Evolutionary conservation across 1,140 invertebrate species (phyloP).

Genomic region (Leptopilina clavipes): DNA sequence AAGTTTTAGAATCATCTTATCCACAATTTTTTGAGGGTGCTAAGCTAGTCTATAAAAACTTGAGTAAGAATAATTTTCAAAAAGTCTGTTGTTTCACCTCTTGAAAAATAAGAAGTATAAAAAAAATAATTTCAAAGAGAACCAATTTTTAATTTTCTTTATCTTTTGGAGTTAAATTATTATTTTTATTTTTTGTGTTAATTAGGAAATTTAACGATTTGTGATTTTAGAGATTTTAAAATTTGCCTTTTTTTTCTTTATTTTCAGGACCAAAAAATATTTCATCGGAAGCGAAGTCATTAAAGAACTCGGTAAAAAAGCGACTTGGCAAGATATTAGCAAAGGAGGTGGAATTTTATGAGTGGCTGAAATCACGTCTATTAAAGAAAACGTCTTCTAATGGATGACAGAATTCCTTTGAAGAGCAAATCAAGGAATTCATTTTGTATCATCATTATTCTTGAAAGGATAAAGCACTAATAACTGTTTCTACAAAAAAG

Average conservation of each 20-base stretch:
- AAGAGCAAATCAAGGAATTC: conserved; percentile 11
- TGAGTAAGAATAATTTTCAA: conserved; percentile 73
- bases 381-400: conserved; percentile 65
- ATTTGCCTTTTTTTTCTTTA: background rate
- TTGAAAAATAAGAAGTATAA: background rate
- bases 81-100: background rate
- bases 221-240: background rate
- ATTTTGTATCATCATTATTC: background rate
- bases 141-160: background rate
- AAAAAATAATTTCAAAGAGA: background rate
- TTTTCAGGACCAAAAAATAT: conserved; percentile 55
- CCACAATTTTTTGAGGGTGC: conserved; percentile 79
- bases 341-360: conserved; percentile 79
- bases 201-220: background rate
- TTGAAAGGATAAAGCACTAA: background rate
- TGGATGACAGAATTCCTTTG: conserved; percentile 38
- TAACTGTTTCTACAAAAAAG: background rate
- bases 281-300: conserved; percentile 3
- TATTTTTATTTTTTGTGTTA: too few relatives aligned
- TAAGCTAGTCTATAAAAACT: conserved; percentile 74
- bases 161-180: background rate
- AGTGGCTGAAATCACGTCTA: conserved; percentile 78
- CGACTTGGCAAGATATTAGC: conserved; percentile 69
- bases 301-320: conserved; percentile 45
- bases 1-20: conserved; percentile 76